These are phyloP conservation scores for Macrosteles quadrilineatus DNA, from an alignment of 1,140 invertebrate genomes.

Conservation along the genomic window DNA sequence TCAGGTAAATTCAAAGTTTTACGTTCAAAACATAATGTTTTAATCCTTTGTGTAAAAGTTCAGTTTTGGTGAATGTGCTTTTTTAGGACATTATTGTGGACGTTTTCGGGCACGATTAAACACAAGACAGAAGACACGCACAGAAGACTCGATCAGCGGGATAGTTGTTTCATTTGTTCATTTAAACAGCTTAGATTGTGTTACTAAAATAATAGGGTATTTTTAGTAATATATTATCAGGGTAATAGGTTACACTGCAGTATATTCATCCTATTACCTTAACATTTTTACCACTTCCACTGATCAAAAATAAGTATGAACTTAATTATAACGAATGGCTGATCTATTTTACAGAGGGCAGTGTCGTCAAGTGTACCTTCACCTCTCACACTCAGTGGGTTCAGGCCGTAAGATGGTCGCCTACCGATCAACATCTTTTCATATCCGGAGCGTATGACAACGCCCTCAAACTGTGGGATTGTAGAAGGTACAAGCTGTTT, in stretches of 20 bases:
- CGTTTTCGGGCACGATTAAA: neutral
- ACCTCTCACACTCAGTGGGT: slow-evolving; percentile 93
- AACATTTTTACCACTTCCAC: too few species aligned
- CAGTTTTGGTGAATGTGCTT: neutral
- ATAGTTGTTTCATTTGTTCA: too few species aligned
- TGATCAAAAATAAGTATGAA: too few species aligned
- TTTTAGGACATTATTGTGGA: neutral
- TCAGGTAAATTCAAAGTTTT: slow-evolving; percentile 69
- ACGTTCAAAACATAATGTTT: too few species aligned
- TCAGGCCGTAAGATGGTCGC: slow-evolving; percentile 86
- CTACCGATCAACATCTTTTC: slow-evolving; percentile 81
- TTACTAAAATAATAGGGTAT: too few species aligned
- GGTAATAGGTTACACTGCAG: too few species aligned
- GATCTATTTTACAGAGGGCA: slow-evolving; percentile 66
- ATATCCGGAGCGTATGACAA: slow-evolving; percentile 92
- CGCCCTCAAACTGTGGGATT: slow-evolving; percentile 94
- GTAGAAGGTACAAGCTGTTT: slow-evolving; percentile 80
- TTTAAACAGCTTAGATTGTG: too few species aligned
- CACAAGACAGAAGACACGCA: too few species aligned
- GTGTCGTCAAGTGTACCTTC: slow-evolving; percentile 83
- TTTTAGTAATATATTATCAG: too few species aligned
- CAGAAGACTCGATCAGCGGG: too few species aligned
- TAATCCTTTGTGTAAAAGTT: neutral
- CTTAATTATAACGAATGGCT: too few species aligned
- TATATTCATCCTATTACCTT: too few species aligned